Base-by-base conservation (phyloP, 2,113 vertebrate genomes). In the Odobenus rosmarus region DNA sequence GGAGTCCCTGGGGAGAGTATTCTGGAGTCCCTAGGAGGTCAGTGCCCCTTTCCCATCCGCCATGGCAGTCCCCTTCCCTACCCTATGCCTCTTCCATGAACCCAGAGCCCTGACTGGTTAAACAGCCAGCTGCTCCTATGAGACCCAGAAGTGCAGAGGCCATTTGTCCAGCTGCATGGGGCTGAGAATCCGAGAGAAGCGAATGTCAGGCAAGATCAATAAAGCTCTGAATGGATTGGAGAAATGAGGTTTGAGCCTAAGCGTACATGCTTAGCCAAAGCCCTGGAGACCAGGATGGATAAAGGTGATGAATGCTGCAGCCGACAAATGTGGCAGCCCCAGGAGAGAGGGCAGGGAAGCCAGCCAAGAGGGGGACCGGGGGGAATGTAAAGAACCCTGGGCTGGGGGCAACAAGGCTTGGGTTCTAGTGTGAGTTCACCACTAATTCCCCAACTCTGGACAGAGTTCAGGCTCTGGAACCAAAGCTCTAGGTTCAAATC, bases 171-270 rank as follows among this genome's bases (percentile, higher is more conserved):
- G 92, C 92, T 95, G 88, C 90, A 85, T 72, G 55, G 76, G 33
- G 14, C 81, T 0, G 77, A 84, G 74, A 91, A 88, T 96, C 96
- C 93, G 42, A 28, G 67, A 96, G 94, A 96, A 95, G 81, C 49
- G 92, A 97, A 87, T 51, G 87, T 96, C 97, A 98, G 72, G 31
- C 80, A 85, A 95, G 96, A 98, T 98, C 98, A 96, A 98, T 96
- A 98, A 96, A 87, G 88, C 0, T 0, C 82, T 97, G 85, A 42
- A 88, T 24, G 82, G 97, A 95, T 33, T 55, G 94, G 61, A 94
- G 79, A 95, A 92, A 98, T 14, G 0, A 94, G 69, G 51, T 93
- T 87, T 62, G 89, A 93, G 88, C 71, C 97, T 95, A 51, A 36
- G 55, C 79, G 87, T 19, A 11, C 77, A 92, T 55, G 92, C 96